A percentile compares a stretch with the other conserved stretches of the same genome.
These are phyloP conservation scores for Sanderia malayensis DNA, from an alignment of 30 jellyfish, hydroid and myxozoan genomes.

Conservation along the genomic window DNA sequence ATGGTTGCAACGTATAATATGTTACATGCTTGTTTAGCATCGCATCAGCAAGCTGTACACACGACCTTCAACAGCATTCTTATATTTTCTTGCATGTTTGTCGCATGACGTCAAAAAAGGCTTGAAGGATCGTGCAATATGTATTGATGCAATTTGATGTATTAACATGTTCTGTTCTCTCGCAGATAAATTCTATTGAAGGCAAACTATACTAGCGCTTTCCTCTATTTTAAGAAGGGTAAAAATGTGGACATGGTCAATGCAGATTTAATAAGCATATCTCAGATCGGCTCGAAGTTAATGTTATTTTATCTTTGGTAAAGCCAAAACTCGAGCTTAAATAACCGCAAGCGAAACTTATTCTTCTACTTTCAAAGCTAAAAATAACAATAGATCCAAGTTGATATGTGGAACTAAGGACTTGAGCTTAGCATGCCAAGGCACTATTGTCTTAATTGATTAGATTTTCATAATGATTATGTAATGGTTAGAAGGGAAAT, in stretches of 20 bases:
- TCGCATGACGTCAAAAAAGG: no score
- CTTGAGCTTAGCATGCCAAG: neutral
- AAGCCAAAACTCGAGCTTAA: conserved; percentile 6
- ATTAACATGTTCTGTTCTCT: no score
- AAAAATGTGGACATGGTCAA: neutral
- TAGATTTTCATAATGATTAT: conserved; percentile 42
- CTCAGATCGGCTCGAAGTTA: neutral
- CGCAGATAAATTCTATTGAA: no score
- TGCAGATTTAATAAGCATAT: conserved; percentile 3
- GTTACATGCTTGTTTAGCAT: no score
- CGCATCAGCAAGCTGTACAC: no score
- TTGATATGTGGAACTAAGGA: neutral
- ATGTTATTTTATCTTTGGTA: neutral
- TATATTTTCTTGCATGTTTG: no score
- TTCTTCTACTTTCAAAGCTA: neutral
- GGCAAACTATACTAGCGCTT: no score
- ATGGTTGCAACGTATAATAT: no score
- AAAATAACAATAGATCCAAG: neutral
- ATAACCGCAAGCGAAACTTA: neutral
- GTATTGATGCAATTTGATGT: no score
- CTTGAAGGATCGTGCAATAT: no score
- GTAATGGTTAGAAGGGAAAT: conserved; percentile 19
- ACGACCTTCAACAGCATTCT: no score
- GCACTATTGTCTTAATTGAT: neutral
- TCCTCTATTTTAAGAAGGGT: neutral